Evolutionary conservation across 2,113 vertebrate genomes (phyloP).

Genomic region (Myrmecobius fasciatus): DNA sequence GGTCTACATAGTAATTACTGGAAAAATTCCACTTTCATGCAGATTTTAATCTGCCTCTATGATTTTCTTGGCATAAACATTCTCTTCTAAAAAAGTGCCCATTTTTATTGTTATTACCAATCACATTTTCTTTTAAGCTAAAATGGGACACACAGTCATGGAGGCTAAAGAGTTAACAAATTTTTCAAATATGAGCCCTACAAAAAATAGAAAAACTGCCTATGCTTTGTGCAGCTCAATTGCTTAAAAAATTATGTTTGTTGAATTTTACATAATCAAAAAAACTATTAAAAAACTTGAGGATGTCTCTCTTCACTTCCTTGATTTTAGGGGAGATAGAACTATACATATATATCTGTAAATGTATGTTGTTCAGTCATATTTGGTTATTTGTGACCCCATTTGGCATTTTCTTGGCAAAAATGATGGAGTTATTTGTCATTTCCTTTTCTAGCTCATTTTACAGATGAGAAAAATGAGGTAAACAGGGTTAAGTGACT

Average conservation of each 20-base stretch:
- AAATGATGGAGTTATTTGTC: neutral
- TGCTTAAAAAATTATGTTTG: neutral
- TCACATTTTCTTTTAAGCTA: conserved; percentile 61
- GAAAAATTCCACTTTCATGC: conserved; percentile 30
- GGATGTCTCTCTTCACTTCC: neutral
- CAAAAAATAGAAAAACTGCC: conserved; percentile 38
- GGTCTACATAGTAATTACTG: neutral
- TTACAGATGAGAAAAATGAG: neutral
- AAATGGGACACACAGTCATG: conserved; percentile 50
- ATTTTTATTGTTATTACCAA: conserved; percentile 45
- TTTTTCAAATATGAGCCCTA: conserved; percentile 41
- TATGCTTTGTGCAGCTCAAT: neutral
- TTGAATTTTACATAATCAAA: neutral
- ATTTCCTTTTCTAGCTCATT: neutral
- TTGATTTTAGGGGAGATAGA: neutral
- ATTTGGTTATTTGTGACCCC: neutral
- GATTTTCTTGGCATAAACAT: conserved; percentile 55
- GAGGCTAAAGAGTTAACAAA: conserved; percentile 49
- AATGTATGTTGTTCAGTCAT: neutral
- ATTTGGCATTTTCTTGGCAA: neutral
- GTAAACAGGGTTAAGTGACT: neutral
- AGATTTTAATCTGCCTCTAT: conserved; percentile 49
- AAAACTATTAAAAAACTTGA: neutral
- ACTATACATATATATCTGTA: neutral
- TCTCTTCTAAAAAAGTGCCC: conserved; percentile 51